Percentiles rank a stretch among this genome's conserved stretches.
Conservation (phyloP, 2,113 vertebrate species). For the Notothenia rossii region DNA sequence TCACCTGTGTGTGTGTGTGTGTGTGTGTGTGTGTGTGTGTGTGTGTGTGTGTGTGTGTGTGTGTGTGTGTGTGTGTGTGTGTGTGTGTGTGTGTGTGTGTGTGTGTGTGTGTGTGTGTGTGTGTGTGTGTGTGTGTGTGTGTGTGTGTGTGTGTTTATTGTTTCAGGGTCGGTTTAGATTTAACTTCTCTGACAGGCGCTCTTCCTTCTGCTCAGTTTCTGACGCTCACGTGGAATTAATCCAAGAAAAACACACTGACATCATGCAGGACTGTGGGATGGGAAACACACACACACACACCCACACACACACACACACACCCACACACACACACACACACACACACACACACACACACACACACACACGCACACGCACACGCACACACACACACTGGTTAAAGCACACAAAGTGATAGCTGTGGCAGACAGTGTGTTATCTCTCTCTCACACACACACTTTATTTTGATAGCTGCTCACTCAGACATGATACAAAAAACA, state of each 20-base stretch:
- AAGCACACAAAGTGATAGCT: slow-evolving; percentile 8
- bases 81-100: slow-evolving; percentile 19
- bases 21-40: slow-evolving; percentile 24
- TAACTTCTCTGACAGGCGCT: slow-evolving; percentile 21
- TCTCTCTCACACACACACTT: background rate
- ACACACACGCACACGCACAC: too few relatives aligned
- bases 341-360: too few relatives aligned
- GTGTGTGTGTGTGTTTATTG: too few relatives aligned
- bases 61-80: slow-evolving; percentile 17
- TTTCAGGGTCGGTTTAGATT: slow-evolving; percentile 32
- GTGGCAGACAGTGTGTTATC: slow-evolving; percentile 36
- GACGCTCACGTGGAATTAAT: slow-evolving; percentile 49
- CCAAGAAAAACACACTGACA: slow-evolving; percentile 65
- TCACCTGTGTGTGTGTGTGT: slow-evolving; percentile 7
- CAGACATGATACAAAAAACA: slow-evolving; percentile 18
- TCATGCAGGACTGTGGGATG: slow-evolving; percentile 49
- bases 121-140: too few relatives aligned
- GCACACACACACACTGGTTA: background rate
- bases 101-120: too few relatives aligned
- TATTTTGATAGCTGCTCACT: slow-evolving; percentile 58
- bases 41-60: slow-evolving; percentile 5
- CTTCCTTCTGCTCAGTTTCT: slow-evolving; percentile 36
- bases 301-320: too few relatives aligned
- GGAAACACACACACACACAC: slow-evolving; percentile 19
- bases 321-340: too few relatives aligned